Percentiles rank a stretch among this genome's conserved stretches.
phyloP scores from a whole-genome alignment of 2,888 invertebrate genomes.

The Mystacides longicornis region DNA sequence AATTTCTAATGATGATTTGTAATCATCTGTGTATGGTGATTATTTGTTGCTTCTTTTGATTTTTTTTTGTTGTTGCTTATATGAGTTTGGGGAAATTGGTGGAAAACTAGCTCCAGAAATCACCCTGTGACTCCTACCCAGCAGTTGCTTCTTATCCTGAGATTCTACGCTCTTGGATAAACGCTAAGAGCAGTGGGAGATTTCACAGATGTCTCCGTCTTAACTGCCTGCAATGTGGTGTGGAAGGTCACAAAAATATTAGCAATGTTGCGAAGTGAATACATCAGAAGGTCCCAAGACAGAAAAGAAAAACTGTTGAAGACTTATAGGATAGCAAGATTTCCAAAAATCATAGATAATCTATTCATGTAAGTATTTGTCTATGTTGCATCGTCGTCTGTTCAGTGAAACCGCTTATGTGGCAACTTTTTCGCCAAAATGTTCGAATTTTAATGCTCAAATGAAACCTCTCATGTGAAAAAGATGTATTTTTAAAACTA shows the following conservation, averaged over 20 bases:
- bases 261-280: not conserved
- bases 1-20: too few species aligned
- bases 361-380: too few species aligned
- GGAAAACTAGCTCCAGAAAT: not conserved
- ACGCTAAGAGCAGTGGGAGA: not conserved
- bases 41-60: too few species aligned
- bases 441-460: too few species aligned
- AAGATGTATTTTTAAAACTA: too few species aligned
- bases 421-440: too few species aligned
- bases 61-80: too few species aligned
- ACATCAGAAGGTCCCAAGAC: not conserved
- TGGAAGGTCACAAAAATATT: slow-evolving; percentile 3
- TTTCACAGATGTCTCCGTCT: not conserved
- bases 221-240: not conserved
- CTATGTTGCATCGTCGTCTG: too few species aligned
- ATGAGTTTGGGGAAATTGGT: not conserved
- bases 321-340: not conserved
- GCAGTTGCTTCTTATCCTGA: not conserved
- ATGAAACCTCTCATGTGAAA: too few species aligned
- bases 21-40: too few species aligned
- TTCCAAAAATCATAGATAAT: not conserved
- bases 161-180: not conserved
- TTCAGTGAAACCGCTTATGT: too few species aligned
- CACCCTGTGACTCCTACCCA: not conserved
- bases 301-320: not conserved